phyloP scores from a whole-genome alignment of 1,140 invertebrate species.

The Halictus rubicundus region DNA sequence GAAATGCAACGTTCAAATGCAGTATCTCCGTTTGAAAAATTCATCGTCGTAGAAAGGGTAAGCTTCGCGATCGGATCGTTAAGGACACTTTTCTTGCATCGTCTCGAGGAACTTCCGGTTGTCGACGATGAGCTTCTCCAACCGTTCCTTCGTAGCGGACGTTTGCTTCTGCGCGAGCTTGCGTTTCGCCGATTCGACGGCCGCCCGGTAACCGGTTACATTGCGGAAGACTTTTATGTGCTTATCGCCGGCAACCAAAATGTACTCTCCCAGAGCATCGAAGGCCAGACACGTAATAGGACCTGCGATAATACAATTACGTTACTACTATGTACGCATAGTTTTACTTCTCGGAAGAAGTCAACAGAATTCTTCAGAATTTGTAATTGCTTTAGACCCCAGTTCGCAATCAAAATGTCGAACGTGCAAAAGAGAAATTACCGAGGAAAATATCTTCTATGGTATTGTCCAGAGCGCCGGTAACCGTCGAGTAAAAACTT shows the following conservation, averaged over 20 bases:
- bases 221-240: slow-evolving; percentile 91
- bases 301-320: slow-evolving; percentile 80
- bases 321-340: background rate
- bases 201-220: slow-evolving; percentile 87
- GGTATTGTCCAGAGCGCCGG: slow-evolving; percentile 83
- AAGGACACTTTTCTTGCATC: slow-evolving; percentile 76
- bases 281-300: slow-evolving; percentile 86
- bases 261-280: slow-evolving; percentile 86
- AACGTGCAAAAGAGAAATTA: slow-evolving; percentile 51
- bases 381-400: too few species aligned
- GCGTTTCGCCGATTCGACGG: slow-evolving; percentile 84
- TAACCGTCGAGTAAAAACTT: slow-evolving; percentile 86
- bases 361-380: too few species aligned
- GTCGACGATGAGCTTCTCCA: slow-evolving; percentile 86
- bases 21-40: background rate
- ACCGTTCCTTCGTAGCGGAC: slow-evolving; percentile 87
- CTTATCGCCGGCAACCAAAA: slow-evolving; percentile 89
- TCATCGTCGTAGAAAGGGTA: background rate
- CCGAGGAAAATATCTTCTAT: slow-evolving; percentile 85
- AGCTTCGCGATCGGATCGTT: slow-evolving; percentile 1
- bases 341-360: too few species aligned
- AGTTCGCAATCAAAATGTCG: background rate
- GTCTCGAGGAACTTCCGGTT: slow-evolving; percentile 82
- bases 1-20: background rate
- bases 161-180: slow-evolving; percentile 84